These are phyloP conservation scores for Melitaea athalia DNA, from an alignment of 2,888 invertebrate genomes.

Conservation along the genomic window DNA sequence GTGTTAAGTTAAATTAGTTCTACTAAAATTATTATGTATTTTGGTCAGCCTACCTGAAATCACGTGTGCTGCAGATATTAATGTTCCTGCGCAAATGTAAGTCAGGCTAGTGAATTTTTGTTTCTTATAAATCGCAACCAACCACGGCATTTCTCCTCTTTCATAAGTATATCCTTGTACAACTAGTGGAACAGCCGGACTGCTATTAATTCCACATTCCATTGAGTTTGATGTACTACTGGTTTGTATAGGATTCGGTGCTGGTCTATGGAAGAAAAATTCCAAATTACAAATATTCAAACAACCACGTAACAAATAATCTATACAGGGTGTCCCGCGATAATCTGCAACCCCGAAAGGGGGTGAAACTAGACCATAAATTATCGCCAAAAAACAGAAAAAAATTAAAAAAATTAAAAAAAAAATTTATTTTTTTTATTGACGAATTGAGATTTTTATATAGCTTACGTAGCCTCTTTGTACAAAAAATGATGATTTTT, in stretches of 20 bases:
- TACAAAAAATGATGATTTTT: too few relatives aligned
- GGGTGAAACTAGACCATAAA: too few relatives aligned
- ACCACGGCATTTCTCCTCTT: conserved; percentile 87
- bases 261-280: conserved; percentile 13
- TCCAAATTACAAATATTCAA: background rate
- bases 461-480: too few relatives aligned
- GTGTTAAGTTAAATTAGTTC: too few relatives aligned
- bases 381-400: too few relatives aligned
- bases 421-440: too few relatives aligned
- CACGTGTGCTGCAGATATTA: conserved; percentile 69
- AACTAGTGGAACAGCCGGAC: conserved; percentile 56
- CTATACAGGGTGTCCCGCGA: too few relatives aligned
- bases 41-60: conserved; percentile 63
- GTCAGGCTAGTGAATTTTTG: conserved; percentile 70
- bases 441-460: too few relatives aligned
- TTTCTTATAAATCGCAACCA: conserved; percentile 83
- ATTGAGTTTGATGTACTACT: conserved; percentile 27
- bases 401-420: too few relatives aligned
- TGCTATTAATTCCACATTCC: conserved; percentile 62
- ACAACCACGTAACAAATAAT: too few relatives aligned
- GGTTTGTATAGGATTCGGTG: conserved; percentile 20
- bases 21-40: background rate
- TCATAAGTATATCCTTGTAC: conserved; percentile 60
- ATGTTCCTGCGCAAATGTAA: conserved; percentile 71
- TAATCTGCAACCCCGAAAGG: too few relatives aligned